phyloP scores from a whole-genome alignment of 1,140 invertebrate species.

The Lasioglossum albipes region DNA sequence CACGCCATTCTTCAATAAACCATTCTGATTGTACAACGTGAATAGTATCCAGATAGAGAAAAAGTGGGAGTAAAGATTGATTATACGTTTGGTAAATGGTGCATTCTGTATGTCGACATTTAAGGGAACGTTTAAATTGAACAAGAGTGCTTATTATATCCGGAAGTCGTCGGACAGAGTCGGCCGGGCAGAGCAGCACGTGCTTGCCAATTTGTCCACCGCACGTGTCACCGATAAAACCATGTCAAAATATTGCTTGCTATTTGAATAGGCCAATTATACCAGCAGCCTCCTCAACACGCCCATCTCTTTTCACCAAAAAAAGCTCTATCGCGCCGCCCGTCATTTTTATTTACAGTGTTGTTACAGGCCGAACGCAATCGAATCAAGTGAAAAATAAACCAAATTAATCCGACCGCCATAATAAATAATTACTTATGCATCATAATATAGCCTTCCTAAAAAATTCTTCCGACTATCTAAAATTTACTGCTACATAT shows the following conservation, averaged over 20 bases:
- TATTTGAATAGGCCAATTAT: constrained; percentile 75
- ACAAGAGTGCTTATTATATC: constrained; percentile 54
- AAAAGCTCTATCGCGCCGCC: neutral
- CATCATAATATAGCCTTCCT: too few species aligned
- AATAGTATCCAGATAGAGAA: neutral
- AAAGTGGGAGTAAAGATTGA: neutral
- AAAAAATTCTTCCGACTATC: too few species aligned
- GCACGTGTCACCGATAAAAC: constrained; percentile 77
- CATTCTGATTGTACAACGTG: constrained; percentile 27
- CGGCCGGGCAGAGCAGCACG: constrained; percentile 60
- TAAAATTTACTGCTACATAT: too few species aligned
- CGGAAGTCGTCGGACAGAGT: constrained; percentile 35
- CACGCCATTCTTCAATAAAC: neutral
- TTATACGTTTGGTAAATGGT: constrained; percentile 7
- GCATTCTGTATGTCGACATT: constrained; percentile 20
- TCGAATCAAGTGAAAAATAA: too few species aligned
- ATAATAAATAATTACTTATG: too few species aligned
- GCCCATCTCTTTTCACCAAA: constrained; percentile 35
- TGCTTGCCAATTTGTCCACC: constrained; percentile 68
- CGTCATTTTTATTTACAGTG: constrained; percentile 24
- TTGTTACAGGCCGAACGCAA: neutral
- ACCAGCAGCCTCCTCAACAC: constrained; percentile 33
- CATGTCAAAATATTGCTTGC: constrained; percentile 75
- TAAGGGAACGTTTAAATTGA: constrained; percentile 56
- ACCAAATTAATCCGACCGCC: too few species aligned